phyloP scores from a whole-genome alignment of 2,797 vertebrate genomes.

The Crypturellus tataupa region DNA sequence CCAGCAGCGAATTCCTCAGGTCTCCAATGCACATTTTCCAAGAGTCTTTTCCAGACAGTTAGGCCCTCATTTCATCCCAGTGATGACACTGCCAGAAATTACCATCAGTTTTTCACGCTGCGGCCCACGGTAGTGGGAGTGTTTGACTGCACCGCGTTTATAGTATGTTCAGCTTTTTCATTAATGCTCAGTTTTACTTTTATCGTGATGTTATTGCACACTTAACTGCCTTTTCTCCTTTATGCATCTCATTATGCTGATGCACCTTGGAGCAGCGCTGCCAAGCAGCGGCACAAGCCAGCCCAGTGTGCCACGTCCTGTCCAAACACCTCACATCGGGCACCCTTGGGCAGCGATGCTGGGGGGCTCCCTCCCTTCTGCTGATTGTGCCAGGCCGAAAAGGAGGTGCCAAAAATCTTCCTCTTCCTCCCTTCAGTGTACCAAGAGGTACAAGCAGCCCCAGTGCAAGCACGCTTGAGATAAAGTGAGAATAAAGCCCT shows the following conservation, averaged over 20 bases:
- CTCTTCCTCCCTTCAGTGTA: not conserved
- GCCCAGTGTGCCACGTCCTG: not conserved
- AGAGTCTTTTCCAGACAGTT: slow-evolving; percentile 3
- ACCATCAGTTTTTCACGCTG: not conserved
- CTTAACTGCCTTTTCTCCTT: slow-evolving; percentile 63
- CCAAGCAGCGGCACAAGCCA: slow-evolving; percentile 48
- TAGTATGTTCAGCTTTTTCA: not conserved
- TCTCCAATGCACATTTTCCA: not conserved
- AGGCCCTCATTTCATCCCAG: not conserved
- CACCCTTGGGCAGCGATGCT: not conserved
- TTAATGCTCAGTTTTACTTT: slow-evolving; percentile 61
- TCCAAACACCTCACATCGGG: not conserved
- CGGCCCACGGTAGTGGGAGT: not conserved
- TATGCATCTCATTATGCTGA: slow-evolving; percentile 60
- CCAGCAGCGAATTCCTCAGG: not conserved
- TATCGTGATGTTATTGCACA: slow-evolving; percentile 58
- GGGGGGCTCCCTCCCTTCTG: not conserved
- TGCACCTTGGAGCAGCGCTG: slow-evolving; percentile 58
- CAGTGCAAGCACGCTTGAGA: not conserved
- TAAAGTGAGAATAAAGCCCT: not conserved
- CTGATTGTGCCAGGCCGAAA: not conserved
- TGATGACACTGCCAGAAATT: slow-evolving; percentile 31
- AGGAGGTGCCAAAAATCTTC: not conserved
- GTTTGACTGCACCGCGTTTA: not conserved
- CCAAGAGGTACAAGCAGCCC: not conserved